Evolutionary conservation across 2,888 invertebrate genomes (phyloP).

Genomic region (Carterocephalus palaemon): DNA sequence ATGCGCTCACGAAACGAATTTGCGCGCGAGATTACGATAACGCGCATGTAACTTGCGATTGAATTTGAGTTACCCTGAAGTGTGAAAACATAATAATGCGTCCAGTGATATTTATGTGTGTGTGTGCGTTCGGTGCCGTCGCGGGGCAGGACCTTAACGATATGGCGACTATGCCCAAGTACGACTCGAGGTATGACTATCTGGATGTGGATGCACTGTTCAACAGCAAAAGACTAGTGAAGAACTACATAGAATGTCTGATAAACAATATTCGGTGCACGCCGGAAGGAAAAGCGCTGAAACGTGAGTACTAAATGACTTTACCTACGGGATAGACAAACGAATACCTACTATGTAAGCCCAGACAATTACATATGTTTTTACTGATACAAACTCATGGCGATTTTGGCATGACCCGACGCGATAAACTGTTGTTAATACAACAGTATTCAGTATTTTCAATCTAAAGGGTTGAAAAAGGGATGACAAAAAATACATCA

Average conservation of each 20-base stretch:
- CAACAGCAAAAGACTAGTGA: conserved; percentile 82
- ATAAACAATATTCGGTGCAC: conserved; percentile 83
- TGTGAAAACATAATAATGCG: conserved; percentile 46
- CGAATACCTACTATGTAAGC: too few species aligned
- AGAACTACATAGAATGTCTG: conserved; percentile 85
- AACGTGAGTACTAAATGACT: conserved; percentile 82
- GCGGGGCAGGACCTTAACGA: conserved; percentile 54
- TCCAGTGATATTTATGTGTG: conserved; percentile 51
- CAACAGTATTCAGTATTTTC: too few species aligned
- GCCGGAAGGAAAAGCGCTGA: conserved; percentile 84
- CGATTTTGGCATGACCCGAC: too few species aligned
- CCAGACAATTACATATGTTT: too few species aligned
- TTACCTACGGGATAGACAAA: too few species aligned
- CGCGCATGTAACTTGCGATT: conserved; percentile 26
- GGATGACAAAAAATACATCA: too few species aligned
- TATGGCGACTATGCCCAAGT: conserved; percentile 64
- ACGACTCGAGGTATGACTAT: conserved; percentile 81
- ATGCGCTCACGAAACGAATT: conserved; percentile 21
- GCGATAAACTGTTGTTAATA: too few species aligned
- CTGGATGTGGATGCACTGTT: conserved; percentile 84
- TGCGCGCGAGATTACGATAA: conserved; percentile 30
- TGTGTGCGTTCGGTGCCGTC: conserved; percentile 46
- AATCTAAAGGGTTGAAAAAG: too few species aligned
- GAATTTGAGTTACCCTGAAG: neutral
- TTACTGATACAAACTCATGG: too few species aligned